Conservation (phyloP, 2,888 invertebrate species). For the Mythimna albipuncta region DNA sequence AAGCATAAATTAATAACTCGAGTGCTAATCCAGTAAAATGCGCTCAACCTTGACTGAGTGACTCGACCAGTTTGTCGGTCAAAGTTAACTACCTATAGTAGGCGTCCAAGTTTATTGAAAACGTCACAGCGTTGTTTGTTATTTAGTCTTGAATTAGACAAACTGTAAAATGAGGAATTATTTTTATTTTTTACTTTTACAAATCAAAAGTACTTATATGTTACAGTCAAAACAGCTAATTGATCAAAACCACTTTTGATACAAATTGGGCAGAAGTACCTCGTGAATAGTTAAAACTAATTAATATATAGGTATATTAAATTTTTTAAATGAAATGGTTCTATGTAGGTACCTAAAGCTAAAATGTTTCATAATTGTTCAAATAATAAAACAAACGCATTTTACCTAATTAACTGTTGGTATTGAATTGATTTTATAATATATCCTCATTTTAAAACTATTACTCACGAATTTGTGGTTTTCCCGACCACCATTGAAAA, state of each 20-base stretch:
- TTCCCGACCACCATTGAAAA: not conserved
- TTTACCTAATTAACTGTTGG: too few species aligned
- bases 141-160: not conserved
- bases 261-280: too few species aligned
- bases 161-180: not conserved
- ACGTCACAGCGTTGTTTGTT: not conserved
- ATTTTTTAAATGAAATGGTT: too few species aligned
- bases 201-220: not conserved
- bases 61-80: slow-evolving; percentile 36
- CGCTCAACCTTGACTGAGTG: slow-evolving; percentile 52
- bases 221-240: too few species aligned
- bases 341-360: not conserved
- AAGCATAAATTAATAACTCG: slow-evolving; percentile 37
- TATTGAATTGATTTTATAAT: too few species aligned
- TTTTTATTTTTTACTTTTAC: not conserved
- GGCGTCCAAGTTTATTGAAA: not conserved
- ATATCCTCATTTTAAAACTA: too few species aligned
- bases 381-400: not conserved
- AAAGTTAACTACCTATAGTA: slow-evolving; percentile 11
- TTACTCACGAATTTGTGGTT: not conserved
- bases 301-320: too few species aligned
- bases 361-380: not conserved
- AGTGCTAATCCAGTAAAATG: slow-evolving; percentile 47
- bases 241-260: too few species aligned
- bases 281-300: too few species aligned